Conservation (phyloP, 2,113 vertebrate genomes). For the Tamias sibiricus region DNA sequence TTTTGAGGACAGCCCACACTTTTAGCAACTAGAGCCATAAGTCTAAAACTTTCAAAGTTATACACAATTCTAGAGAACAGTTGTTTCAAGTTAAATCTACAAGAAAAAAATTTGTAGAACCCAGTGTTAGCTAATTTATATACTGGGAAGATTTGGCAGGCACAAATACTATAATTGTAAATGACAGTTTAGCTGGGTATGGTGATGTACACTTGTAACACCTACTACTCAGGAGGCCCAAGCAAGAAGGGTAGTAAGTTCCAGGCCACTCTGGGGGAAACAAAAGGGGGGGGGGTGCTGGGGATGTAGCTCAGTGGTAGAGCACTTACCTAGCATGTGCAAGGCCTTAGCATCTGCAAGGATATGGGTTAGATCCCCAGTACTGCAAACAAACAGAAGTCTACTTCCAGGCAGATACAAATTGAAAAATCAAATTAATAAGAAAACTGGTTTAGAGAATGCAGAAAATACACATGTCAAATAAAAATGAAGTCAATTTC, state of each 20-base stretch:
- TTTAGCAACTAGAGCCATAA: background rate
- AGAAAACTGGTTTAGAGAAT: constrained; percentile 39
- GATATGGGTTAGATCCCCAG: background rate
- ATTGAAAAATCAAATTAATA: constrained; percentile 6
- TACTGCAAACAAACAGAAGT: background rate
- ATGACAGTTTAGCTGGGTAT: background rate
- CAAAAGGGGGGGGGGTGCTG: background rate
- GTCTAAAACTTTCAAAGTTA: constrained; percentile 53
- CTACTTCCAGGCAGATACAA: background rate
- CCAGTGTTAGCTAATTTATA: constrained; percentile 30
- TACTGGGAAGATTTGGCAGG: background rate
- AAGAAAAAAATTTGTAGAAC: constrained; percentile 24
- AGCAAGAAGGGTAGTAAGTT: background rate
- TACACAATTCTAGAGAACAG: background rate
- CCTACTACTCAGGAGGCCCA: background rate
- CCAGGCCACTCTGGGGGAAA: background rate
- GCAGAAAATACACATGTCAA: background rate
- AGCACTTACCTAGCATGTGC: background rate
- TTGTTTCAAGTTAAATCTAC: constrained; percentile 22
- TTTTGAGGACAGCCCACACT: constrained; percentile 33
- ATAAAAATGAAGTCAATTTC: constrained; percentile 22
- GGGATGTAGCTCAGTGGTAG: background rate
- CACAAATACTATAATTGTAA: constrained; percentile 40
- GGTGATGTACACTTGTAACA: background rate
- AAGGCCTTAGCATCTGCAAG: background rate